These are phyloP conservation scores for Aix galericulata DNA, from an alignment of 2,113 vertebrate genomes.

Conservation along the genomic window DNA sequence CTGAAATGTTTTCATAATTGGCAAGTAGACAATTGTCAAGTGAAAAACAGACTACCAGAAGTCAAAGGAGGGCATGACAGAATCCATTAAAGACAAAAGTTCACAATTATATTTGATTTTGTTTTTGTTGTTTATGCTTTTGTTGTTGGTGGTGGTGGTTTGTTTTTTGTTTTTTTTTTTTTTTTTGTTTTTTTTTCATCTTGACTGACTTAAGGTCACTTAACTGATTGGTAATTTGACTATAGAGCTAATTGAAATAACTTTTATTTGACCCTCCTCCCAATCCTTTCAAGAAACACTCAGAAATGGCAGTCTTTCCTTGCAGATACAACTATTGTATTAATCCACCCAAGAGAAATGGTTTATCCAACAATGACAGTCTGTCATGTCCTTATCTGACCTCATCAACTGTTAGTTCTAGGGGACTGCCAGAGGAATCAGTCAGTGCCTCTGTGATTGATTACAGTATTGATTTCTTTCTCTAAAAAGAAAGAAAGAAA, in stretches of 20 bases:
- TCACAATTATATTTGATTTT: background rate
- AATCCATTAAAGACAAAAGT: background rate
- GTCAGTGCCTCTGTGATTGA: conserved; percentile 58
- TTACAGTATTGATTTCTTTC: conserved; percentile 65
- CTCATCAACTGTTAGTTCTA: conserved; percentile 29
- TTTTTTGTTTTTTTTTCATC: background rate
- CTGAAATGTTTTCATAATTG: background rate
- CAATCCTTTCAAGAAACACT: background rate
- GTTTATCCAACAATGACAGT: conserved; percentile 41
- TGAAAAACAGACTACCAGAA: background rate
- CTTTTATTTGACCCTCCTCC: conserved; percentile 30
- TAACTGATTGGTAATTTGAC: conserved; percentile 20
- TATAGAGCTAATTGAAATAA: conserved; percentile 22
- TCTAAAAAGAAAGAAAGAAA: background rate
- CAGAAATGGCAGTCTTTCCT: conserved; percentile 22
- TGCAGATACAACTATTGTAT: conserved; percentile 24
- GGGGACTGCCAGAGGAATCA: conserved; percentile 40
- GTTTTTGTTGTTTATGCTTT: too few relatives aligned
- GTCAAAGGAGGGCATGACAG: background rate
- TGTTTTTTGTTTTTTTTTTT: conserved; percentile 11
- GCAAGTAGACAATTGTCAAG: background rate
- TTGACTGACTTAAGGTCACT: conserved; percentile 13
- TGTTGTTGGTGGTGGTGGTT: background rate
- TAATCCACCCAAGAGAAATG: conserved; percentile 53
- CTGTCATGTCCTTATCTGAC: conserved; percentile 62